phyloP scores from a whole-genome alignment of 2,113 vertebrate species.

The Spea multiplicata region DNA sequence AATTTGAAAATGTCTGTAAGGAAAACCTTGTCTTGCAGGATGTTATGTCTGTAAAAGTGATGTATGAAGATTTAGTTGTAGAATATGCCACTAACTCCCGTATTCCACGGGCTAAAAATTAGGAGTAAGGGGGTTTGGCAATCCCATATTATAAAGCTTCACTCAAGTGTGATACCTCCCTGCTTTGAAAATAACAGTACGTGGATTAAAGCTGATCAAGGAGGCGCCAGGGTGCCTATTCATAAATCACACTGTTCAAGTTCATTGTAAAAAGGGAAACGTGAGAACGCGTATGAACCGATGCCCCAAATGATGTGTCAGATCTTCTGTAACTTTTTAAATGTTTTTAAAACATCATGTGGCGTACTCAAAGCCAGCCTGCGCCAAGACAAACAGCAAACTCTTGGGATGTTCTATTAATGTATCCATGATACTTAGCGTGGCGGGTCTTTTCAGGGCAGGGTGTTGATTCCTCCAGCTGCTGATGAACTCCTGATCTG shows the following conservation, averaged over 20 bases:
- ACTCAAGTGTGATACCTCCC: constrained; percentile 19
- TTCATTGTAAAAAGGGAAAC: constrained; percentile 27
- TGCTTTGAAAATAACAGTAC: constrained; percentile 26
- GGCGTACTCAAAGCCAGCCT: too few relatives aligned
- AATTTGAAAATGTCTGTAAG: constrained; percentile 22
- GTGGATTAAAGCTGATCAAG: constrained; percentile 41
- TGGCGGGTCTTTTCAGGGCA: too few relatives aligned
- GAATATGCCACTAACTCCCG: not conserved
- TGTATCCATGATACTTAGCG: too few relatives aligned
- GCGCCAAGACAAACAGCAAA: too few relatives aligned
- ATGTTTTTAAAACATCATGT: too few relatives aligned
- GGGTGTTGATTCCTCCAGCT: too few relatives aligned
- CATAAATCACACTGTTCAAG: constrained; percentile 2
- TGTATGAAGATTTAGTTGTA: not conserved
- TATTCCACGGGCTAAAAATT: constrained; percentile 7
- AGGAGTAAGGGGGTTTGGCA: constrained; percentile 4
- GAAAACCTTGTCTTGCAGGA: constrained; percentile 4
- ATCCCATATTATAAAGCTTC: constrained; percentile 31
- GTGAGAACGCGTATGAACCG: not conserved
- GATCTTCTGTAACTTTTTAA: not conserved
- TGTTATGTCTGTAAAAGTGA: constrained; percentile 5
- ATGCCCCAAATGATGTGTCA: not conserved
- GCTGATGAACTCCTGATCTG: too few relatives aligned
- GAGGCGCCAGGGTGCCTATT: constrained; percentile 36
- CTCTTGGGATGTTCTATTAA: too few relatives aligned